A percentile compares a stretch with the other conserved stretches of the same genome.
phyloP scores from a whole-genome alignment of 2,888 invertebrate species.

The Unio delphinus region DNA sequence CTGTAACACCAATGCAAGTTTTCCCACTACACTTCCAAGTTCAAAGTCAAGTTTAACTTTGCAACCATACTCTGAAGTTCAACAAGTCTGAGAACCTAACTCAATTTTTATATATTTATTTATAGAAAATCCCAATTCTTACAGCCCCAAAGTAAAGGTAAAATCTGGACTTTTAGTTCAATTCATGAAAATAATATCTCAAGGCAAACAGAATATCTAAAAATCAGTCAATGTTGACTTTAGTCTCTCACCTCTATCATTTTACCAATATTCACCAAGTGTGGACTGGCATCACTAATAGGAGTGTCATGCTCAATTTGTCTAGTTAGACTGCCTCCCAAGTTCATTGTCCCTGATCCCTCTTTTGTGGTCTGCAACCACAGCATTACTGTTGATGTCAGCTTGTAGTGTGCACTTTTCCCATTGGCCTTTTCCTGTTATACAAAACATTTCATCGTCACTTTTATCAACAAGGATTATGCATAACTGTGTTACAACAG shows the following conservation, averaged over 20 bases:
- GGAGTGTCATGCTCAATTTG: slow-evolving; percentile 94
- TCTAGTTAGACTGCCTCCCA: slow-evolving; percentile 97
- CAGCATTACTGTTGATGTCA: slow-evolving; percentile 99
- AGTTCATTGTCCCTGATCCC: slow-evolving; percentile 98
- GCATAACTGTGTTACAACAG: background rate
- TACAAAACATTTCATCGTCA: background rate
- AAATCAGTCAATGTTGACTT: background rate
- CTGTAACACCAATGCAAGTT: no score
- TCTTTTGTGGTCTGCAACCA: slow-evolving; percentile 98
- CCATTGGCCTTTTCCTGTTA: slow-evolving; percentile 91
- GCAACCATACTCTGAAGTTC: no score
- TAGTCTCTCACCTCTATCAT: slow-evolving; percentile 86
- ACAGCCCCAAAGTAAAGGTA: no score
- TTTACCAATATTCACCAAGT: slow-evolving; percentile 98
- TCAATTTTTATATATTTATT: no score
- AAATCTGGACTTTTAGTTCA: no score
- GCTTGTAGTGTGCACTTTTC: slow-evolving; percentile 92
- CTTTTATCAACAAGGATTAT: background rate
- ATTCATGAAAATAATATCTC: background rate
- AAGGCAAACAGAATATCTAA: background rate
- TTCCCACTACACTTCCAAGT: no score
- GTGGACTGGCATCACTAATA: slow-evolving; percentile 93
- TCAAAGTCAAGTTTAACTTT: no score
- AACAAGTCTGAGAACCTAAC: no score
- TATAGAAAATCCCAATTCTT: no score